Base-by-base conservation (phyloP, 2,797 vertebrate species). In the Vipera latastei region DNA sequence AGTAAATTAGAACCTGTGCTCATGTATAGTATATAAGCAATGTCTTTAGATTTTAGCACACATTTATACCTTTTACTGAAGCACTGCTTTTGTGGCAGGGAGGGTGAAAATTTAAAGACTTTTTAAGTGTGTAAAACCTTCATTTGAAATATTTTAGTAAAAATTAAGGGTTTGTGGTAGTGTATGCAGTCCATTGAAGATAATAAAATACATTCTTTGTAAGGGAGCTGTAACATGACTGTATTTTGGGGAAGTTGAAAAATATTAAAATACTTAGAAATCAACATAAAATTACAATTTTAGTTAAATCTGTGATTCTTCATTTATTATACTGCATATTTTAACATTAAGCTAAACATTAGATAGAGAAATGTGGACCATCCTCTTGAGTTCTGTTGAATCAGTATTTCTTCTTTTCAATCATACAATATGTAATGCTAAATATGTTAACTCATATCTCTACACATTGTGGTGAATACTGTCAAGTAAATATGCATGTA, bases 181-280 rank as follows among this genome's bases (percentile, higher is more conserved):
- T 97, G 98, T 97, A 97, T 98, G 98, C 98, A 98, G 98, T 98
- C 98, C 97, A 97, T 97, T 97, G 96, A 97, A 98, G 96, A 97
- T 98, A 98, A 98, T 98, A 98, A 98, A 98, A 97, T 95, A 97
- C 97, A 95, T 95, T 95, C 91, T 97, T 97, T 97, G 95, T 95
- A 96, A 96, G 97, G 96, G 97, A 97, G 96, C 94, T 26, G 6
- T 6, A 93, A 89, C 38, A 88, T 89, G 0, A 94, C 25, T 93
- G 90, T 93, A 94, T 32, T 28, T 85, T 61, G 48, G 89, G 90
- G 69, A 89, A 61, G 9, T 28, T 85, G 44, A n/a, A 83, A 28
- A 44, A 22, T 56, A 59, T 92, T 92, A 60, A 90, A 92, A 61
- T 86, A 32, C 12, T 90, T 86, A 60, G 57, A 57, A 48, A 20